phyloP scores from a whole-genome alignment of 2,113 vertebrate genomes.

The Vulpes ferrilata region DNA sequence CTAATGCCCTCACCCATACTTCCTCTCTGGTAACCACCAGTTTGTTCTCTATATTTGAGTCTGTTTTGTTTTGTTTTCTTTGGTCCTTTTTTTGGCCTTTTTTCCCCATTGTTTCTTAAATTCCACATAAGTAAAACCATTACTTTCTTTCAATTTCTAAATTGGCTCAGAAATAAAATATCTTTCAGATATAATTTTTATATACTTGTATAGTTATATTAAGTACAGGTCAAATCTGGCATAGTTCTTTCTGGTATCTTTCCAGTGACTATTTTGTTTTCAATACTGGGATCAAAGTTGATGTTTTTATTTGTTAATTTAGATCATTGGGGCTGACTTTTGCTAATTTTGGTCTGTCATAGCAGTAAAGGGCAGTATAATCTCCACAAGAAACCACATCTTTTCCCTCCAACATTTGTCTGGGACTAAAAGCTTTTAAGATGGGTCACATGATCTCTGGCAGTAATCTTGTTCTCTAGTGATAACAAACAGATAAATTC shows the following conservation, averaged over 20 bases:
- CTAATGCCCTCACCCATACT: not conserved
- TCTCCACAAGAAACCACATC: not conserved
- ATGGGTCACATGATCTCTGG: not conserved
- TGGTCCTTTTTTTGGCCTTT: not conserved
- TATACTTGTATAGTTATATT: not conserved
- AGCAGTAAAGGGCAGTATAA: not conserved
- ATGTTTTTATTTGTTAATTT: not conserved
- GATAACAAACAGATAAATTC: not conserved
- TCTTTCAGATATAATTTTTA: not conserved
- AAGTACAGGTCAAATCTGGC: not conserved
- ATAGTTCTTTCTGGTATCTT: not conserved
- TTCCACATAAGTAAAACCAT: not conserved
- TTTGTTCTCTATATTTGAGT: not conserved
- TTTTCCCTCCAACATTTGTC: not conserved
- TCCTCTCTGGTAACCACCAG: not conserved
- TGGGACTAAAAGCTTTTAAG: not conserved
- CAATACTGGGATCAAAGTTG: not conserved
- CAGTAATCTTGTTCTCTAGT: not conserved
- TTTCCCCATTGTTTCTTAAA: not conserved
- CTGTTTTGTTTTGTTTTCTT: not conserved
- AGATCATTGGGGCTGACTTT: not conserved
- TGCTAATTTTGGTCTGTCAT: not conserved
- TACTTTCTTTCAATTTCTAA: not conserved
- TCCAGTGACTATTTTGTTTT: not conserved
- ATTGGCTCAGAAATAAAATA: not conserved